Base-by-base conservation (phyloP, 1,140 invertebrate genomes). In the Papilio polyxenes region DNA sequence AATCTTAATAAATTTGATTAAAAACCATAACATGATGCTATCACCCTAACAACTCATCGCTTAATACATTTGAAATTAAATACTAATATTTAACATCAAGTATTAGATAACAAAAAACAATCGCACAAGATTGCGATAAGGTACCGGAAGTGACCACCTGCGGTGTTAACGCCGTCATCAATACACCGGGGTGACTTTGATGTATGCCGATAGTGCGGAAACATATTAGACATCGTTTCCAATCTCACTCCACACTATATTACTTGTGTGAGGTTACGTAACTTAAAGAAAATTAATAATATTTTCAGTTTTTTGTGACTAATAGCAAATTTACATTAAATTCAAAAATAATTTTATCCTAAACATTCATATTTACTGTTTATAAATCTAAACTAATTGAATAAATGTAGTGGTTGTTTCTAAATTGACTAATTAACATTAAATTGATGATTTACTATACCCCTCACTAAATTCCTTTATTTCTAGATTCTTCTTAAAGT, bases 51-150 rank as follows among this genome's bases (percentile, higher is more conserved):
- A 59, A 59, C 8, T 20, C 7, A 20, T 59, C n/a, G n/a, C 8
- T 59, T 10, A 51, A 5, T 53, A 17, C 15, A 20, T 59, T 59
- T 59, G n/a, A 59, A 59, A 59, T 20, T 59, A 2, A 65, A 65
- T 65, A 65, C 23, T 20, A 62, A 10, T 62, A 8, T 31, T 65
- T 31, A 31, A 65, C 31, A 65, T 13, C 23, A 65, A 31, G 3
- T 31, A 31, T 65, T 13, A 65, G 62, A 65, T 31, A 65, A 65
- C 51, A 75, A 75, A 75, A 53, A 76, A 51, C 75, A 76, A 76
- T 76, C 48, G 9, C 75, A 76, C 6, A 13, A 76, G 48, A 44
- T 44, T 23, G 10, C 48, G 48, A 76, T 76, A 53, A 48, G 17
- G 48, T 2, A 13, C 75, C 37, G 75, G 75, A 53, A 76, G 75